Evolutionary conservation across 2,888 invertebrate species (phyloP), one percentile per base, ranked within the genome.

Genomic region (Napeogenes sylphis): DNA sequence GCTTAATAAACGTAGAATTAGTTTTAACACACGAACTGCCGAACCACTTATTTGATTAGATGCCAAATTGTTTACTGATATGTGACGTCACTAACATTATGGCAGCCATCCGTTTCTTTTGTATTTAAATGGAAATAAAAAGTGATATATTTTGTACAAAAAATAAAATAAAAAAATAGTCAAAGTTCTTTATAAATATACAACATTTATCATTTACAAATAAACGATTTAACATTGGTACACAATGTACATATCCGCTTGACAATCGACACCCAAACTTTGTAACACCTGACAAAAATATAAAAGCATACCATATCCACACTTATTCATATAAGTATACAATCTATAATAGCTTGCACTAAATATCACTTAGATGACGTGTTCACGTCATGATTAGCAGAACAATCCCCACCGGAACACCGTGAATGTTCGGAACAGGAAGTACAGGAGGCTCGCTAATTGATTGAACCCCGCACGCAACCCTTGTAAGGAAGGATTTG

Each of bases 391-490:
- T 71, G 71, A 70, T 69, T 70, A 70, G 69, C 68, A 70, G 70
- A 71, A 74, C 73, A 67, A 65, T 69, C 71, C 81, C 75, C 78
- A 76, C 80, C 87, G 89, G 89, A 90, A 84, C 87, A 84, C 76
- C 80, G 84, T 88, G 87, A 87, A 87, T 86, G 85, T 79, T 86
- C 85, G 86, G 85, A 85, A 85, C 77, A 87, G 88, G 88, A 87
- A 87, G 84, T 82, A 84, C 81, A 83, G 80, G 80, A 83, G 81
- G 80, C 78, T 73, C 77, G 77, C 84, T 90, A 90, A 90, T 90
- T 90, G 89, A 90, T 88, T 89, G 86, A 74, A 74, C 80, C 82
- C 77, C 68, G 78, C 75, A 75, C 75, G 75, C 77, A 82, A 82
- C 85, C 84, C 83, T 83, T 76, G 75, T 71, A 72, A 69, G 66